These are phyloP conservation scores for Brachypteracias leptosomus DNA, from an alignment of 2,113 vertebrate species.

Conservation along the genomic window DNA sequence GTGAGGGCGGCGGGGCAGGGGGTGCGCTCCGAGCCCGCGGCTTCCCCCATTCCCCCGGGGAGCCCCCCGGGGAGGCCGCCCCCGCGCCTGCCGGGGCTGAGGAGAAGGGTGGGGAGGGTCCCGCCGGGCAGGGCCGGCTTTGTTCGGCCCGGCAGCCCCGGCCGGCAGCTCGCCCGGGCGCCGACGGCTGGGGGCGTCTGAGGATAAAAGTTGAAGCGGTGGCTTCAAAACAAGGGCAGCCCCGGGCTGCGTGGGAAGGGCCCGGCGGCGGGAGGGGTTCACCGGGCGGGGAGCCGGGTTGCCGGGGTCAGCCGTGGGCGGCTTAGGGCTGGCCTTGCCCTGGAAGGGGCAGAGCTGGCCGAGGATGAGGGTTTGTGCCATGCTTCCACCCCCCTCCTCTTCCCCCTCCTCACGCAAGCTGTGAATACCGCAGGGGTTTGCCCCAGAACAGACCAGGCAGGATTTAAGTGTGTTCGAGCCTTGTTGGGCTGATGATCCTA, in stretches of 20 bases:
- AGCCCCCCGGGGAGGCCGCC: too few relatives aligned
- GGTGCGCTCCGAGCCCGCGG: too few relatives aligned
- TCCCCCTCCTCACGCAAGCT: rapidly evolving
- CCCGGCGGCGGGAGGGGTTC: too few relatives aligned
- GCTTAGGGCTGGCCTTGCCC: not conserved
- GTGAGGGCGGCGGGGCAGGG: too few relatives aligned
- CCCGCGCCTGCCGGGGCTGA: too few relatives aligned
- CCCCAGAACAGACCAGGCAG: rapidly evolving
- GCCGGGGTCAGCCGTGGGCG: not conserved
- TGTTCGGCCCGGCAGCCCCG: not conserved
- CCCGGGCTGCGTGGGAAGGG: not conserved
- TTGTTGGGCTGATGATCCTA: rapidly evolving
- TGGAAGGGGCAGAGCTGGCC: not conserved
- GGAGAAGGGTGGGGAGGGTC: too few relatives aligned
- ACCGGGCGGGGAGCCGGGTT: too few relatives aligned
- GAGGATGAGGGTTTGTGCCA: not conserved
- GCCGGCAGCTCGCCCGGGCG: not conserved
- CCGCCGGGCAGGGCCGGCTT: not conserved
- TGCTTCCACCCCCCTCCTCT: not conserved
- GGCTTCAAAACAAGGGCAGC: not conserved
- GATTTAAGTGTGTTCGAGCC: rapidly evolving
- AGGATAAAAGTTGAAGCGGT: not conserved
- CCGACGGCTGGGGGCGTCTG: conserved; percentile 43
- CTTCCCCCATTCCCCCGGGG: too few relatives aligned
- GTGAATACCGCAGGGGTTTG: not conserved